Evolutionary conservation across 2,888 invertebrate species (phyloP), one percentile per base, ranked within the genome.

Genomic region (Pyralis farinalis): DNA sequence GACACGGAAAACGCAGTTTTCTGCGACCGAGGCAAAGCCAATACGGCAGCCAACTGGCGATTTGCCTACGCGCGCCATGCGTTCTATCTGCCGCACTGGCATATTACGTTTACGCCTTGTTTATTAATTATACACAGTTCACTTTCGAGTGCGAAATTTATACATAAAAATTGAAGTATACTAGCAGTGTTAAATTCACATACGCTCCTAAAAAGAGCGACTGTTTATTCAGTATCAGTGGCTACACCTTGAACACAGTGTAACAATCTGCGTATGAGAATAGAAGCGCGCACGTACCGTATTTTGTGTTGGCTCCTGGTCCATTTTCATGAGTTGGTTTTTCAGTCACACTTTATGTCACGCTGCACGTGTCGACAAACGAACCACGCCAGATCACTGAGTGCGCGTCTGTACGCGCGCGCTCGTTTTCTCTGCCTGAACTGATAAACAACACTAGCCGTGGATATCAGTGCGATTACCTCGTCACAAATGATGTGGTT

Each of bases 1-100:
- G 57, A 54, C 50, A 58, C 63, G 70, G 58, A 65, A 67, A 68
- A 61, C 52, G 57, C 46, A 50, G 51, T 42, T 52, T 53, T 53
- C 53, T 56, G 52, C 72, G 70, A 68, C 74, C 62, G 70, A 65
- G 61, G 64, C 71, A 67, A 57, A 55, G 69, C 74, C 68, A 69
- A 73, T 60, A 52, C 67, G 67, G 66, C 61, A 70, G 86, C 87
- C 87, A 86, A 86, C 87, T 87, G 87, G 87, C 87, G 81, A 54
- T 51, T 73, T 86, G 87, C 87, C 86, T 80, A 39, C 38, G 25
- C 33, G 39, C 33, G 39, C 27, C 9, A 33, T 33, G 27, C 32
- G 21, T n/a, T n/a, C 37, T 7, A 12, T 25, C 25, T 28, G 25
- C 28, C 20, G 27, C 12, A 32, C 31, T 12, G 7, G 31, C 31